A percentile compares a stretch with the other conserved stretches of the same genome.
These are phyloP conservation scores for Aplocera efformata DNA, from an alignment of 2,888 invertebrate species.

Conservation along the genomic window DNA sequence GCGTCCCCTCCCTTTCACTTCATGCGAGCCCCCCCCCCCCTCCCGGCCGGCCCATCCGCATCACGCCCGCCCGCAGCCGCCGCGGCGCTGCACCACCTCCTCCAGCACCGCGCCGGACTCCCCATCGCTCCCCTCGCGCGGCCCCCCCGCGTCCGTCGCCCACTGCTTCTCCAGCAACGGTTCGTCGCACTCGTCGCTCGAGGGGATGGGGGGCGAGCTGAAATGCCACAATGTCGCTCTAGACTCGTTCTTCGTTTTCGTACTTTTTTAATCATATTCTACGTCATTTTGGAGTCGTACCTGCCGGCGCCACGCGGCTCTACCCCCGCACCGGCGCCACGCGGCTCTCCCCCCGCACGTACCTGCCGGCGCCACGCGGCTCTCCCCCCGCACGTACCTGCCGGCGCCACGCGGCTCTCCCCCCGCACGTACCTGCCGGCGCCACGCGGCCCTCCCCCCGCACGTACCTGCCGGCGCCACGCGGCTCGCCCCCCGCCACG, in stretches of 20 bases:
- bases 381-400: no score
- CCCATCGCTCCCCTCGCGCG: conserved; percentile 66
- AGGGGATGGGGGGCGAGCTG: conserved; percentile 28
- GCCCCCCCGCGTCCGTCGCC: conserved; percentile 63
- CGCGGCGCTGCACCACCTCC: conserved; percentile 54
- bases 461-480: conserved; percentile 69
- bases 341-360: conserved; percentile 24
- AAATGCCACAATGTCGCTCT: conserved; percentile 5
- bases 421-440: conserved; percentile 45
- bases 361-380: no score
- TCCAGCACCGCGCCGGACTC: conserved; percentile 78
- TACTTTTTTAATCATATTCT: not conserved
- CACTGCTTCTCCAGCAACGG: conserved; percentile 56
- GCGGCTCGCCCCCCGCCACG: conserved; percentile 85
- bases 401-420: conserved; percentile 8
- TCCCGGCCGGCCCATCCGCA: no score
- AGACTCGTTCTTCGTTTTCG: no score
- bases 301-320: not conserved
- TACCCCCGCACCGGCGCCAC: not conserved
- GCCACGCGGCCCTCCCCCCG: conserved; percentile 44
- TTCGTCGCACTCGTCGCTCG: conserved; percentile 45
- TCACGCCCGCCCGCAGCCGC: no score
- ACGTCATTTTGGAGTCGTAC: not conserved
- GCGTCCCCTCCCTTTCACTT: no score
- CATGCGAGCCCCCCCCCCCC: no score